Conservation (phyloP, 2,888 invertebrate genomes). For the Hirtodrosophila cameraria region DNA sequence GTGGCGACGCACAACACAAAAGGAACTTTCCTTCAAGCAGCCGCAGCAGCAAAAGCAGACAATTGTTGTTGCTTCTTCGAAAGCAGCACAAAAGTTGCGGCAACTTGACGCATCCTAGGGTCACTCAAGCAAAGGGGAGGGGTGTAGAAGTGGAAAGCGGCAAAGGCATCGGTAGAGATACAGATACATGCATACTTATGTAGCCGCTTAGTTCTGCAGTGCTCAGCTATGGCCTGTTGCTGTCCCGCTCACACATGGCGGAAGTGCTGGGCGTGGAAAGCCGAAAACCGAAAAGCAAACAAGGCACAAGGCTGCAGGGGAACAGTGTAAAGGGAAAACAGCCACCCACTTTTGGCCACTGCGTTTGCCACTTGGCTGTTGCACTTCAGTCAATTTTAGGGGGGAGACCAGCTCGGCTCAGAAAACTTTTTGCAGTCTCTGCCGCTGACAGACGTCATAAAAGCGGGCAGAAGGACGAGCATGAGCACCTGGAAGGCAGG, state of each 20-base stretch:
- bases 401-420: slow-evolving; percentile 2
- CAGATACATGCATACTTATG: slow-evolving; percentile 11
- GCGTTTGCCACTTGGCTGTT: slow-evolving; percentile 64
- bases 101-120: slow-evolving; percentile 52
- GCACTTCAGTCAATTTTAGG: slow-evolving; percentile 53
- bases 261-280: slow-evolving; percentile 52
- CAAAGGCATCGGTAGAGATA: not conserved
- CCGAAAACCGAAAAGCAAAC: slow-evolving; percentile 54
- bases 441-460: slow-evolving; percentile 58
- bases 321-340: not conserved
- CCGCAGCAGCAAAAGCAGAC: slow-evolving; percentile 41
- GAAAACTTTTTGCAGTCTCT: slow-evolving; percentile 41
- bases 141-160: not conserved
- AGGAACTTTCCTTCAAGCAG: slow-evolving; percentile 51
- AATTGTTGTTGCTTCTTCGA: slow-evolving; percentile 61
- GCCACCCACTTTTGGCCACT: slow-evolving; percentile 24
- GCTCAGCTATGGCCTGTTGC: too few species aligned
- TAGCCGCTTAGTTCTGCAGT: slow-evolving; percentile 8
- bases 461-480: slow-evolving; percentile 8
- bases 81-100: slow-evolving; percentile 63
- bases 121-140: slow-evolving; percentile 26
- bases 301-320: slow-evolving; percentile 6
- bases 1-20: slow-evolving; percentile 33
- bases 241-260: slow-evolving; percentile 26
- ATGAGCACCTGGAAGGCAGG: slow-evolving; percentile 15